A percentile compares a stretch with the other conserved stretches of the same genome.
Conservation (phyloP, 2,888 invertebrate genomes). For the Cheilosia vernalis region DNA sequence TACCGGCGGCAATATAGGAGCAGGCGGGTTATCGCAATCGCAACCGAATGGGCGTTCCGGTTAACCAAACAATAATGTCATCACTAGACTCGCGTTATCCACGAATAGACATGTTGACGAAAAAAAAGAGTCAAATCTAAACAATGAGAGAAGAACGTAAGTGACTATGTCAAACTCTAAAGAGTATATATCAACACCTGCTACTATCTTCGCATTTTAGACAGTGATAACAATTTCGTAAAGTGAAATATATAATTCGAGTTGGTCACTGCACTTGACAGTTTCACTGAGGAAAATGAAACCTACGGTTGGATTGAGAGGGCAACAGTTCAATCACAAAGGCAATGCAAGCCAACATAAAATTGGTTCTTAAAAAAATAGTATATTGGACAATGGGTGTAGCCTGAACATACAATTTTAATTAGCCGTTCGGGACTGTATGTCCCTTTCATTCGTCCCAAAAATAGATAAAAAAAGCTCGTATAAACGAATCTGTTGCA, state of each 20-base stretch:
- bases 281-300: neutral
- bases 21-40: conserved; percentile 54
- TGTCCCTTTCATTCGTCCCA: too few relatives aligned
- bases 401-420: too few relatives aligned
- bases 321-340: too few relatives aligned
- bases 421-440: too few relatives aligned
- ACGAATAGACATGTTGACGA: conserved; percentile 60
- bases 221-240: conserved; percentile 65
- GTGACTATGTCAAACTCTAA: conserved; percentile 63
- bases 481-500: too few relatives aligned
- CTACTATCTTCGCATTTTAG: conserved; percentile 69
- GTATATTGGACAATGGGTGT: too few relatives aligned
- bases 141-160: conserved; percentile 45
- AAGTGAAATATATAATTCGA: conserved; percentile 33
- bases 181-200: conserved; percentile 58
- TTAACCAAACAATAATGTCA: conserved; percentile 67
- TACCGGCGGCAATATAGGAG: conserved; percentile 43
- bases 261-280: conserved; percentile 24
- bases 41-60: conserved; percentile 31
- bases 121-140: conserved; percentile 35
- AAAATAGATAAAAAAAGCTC: too few relatives aligned
- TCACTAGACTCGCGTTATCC: conserved; percentile 59
- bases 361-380: too few relatives aligned
- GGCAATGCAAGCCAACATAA: too few relatives aligned
- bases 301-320: too few relatives aligned